phyloP scores from a whole-genome alignment of 2,797 vertebrate species.

The Mormyrus proboscirostris region DNA sequence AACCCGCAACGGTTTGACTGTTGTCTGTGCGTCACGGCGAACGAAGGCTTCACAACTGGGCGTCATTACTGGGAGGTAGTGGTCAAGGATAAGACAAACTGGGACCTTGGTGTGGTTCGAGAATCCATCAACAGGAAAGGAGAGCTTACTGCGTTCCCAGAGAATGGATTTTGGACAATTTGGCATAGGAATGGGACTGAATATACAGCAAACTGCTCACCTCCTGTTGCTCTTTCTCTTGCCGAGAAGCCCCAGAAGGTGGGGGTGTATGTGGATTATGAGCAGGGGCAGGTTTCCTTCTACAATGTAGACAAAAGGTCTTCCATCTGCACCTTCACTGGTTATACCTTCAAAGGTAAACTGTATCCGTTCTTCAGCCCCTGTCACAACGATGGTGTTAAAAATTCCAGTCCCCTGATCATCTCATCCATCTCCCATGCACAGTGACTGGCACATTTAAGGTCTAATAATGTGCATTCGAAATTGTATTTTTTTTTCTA shows the following conservation, averaged over 20 bases:
- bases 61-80: slow-evolving; percentile 58
- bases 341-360: slow-evolving; percentile 47
- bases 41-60: slow-evolving; percentile 50
- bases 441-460: background rate
- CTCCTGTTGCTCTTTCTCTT: slow-evolving; percentile 43
- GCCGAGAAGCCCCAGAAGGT: slow-evolving; percentile 43
- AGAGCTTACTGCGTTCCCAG: slow-evolving; percentile 45
- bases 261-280: slow-evolving; percentile 56
- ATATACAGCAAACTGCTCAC: slow-evolving; percentile 52
- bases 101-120: slow-evolving; percentile 54
- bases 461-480: background rate
- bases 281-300: slow-evolving; percentile 57
- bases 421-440: slow-evolving; percentile 37
- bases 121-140: slow-evolving; percentile 56
- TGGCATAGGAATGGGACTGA: slow-evolving; percentile 44
- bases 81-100: slow-evolving; percentile 57
- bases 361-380: slow-evolving; percentile 57
- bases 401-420: slow-evolving; percentile 53
- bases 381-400: slow-evolving; percentile 45
- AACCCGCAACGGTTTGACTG: slow-evolving; percentile 54
- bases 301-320: slow-evolving; percentile 47
- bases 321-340: slow-evolving; percentile 58
- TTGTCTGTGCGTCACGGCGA: slow-evolving; percentile 50
- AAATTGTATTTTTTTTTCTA: background rate
- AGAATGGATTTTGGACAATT: slow-evolving; percentile 54